Conservation (phyloP, 2,888 invertebrate genomes). For the Helobdella robusta region DNA sequence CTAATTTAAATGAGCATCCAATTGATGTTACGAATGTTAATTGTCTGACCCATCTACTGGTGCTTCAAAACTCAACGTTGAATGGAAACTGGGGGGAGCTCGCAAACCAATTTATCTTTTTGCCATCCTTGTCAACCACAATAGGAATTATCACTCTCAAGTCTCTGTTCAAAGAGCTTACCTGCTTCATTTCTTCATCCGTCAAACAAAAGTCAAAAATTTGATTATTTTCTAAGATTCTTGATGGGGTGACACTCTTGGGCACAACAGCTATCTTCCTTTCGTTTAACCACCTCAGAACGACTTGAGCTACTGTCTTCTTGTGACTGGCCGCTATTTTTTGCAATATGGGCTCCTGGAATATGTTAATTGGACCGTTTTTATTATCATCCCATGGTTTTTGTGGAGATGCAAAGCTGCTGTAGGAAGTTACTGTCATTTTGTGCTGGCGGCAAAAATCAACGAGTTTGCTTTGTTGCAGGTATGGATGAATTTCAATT, state of each 20-base stretch:
- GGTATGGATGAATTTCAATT: conserved; percentile 73
- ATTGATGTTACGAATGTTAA: too few relatives aligned
- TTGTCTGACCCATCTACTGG: too few relatives aligned
- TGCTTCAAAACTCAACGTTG: not conserved
- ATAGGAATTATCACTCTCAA: conserved; percentile 5
- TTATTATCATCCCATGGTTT: conserved; percentile 58
- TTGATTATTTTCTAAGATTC: too few relatives aligned
- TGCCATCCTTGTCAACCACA: conserved; percentile 6
- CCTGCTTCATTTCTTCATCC: not conserved
- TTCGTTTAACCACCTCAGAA: conserved; percentile 65
- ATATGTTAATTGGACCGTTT: too few relatives aligned
- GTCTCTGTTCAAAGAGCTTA: not conserved
- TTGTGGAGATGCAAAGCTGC: conserved; percentile 68
- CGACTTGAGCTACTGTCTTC: conserved; percentile 46
- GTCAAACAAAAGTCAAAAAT: conserved; percentile 16
- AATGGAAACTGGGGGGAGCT: not conserved
- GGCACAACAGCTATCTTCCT: conserved; percentile 68
- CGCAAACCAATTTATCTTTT: not conserved
- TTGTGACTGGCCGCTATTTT: conserved; percentile 41
- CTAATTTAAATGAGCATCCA: too few relatives aligned
- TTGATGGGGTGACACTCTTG: conserved; percentile 66
- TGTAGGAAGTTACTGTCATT: conserved; percentile 66
- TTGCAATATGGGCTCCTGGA: conserved; percentile 35
- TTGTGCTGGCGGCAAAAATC: conserved; percentile 58
- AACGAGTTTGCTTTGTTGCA: conserved; percentile 62